Evolutionary conservation across 1,140 invertebrate genomes (phyloP).

Genomic region (Drosophila takahashii): DNA sequence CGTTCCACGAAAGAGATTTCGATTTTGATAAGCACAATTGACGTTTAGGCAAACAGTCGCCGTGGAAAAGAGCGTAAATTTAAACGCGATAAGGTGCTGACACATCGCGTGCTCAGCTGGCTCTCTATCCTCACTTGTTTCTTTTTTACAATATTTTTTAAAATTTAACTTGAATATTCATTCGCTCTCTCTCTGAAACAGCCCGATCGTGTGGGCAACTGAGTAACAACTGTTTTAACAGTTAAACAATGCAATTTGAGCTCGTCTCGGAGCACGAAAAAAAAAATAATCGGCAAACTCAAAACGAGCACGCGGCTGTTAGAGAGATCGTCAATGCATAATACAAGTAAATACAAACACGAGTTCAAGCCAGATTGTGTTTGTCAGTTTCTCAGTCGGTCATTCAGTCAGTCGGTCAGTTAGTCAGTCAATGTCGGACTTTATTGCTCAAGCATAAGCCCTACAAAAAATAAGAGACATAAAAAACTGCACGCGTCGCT

Average conservation of each 20-base stretch:
- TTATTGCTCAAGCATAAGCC: slow-evolving; percentile 65
- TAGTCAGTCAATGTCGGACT: slow-evolving; percentile 56
- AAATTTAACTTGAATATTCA: slow-evolving; percentile 38
- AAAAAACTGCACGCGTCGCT: slow-evolving; percentile 43
- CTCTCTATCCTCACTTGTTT: neutral
- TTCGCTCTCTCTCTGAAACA: slow-evolving; percentile 27
- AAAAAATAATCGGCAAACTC: slow-evolving; percentile 28
- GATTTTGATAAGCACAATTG: slow-evolving; percentile 44
- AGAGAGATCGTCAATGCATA: slow-evolving; percentile 40
- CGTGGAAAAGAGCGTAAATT: slow-evolving; percentile 22
- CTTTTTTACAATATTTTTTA: slow-evolving; percentile 3
- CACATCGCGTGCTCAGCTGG: slow-evolving; percentile 10
- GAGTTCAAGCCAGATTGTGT: slow-evolving; percentile 13
- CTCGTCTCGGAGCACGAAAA: slow-evolving; percentile 39
- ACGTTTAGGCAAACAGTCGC: slow-evolving; percentile 36
- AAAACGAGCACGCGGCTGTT: slow-evolving; percentile 30
- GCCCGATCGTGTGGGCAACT: slow-evolving; percentile 51
- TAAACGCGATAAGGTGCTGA: slow-evolving; percentile 23
- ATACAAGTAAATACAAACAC: slow-evolving; percentile 33
- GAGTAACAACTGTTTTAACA: slow-evolving; percentile 59
- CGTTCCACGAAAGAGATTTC: slow-evolving; percentile 14
- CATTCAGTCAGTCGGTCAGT: slow-evolving; percentile 43
- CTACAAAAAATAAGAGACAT: slow-evolving; percentile 24
- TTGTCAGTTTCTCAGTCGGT: slow-evolving; percentile 26
- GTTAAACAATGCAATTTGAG: slow-evolving; percentile 71